These are phyloP conservation scores for Polydrusus pterygomalis DNA, from an alignment of 2,888 invertebrate species.

Conservation along the genomic window DNA sequence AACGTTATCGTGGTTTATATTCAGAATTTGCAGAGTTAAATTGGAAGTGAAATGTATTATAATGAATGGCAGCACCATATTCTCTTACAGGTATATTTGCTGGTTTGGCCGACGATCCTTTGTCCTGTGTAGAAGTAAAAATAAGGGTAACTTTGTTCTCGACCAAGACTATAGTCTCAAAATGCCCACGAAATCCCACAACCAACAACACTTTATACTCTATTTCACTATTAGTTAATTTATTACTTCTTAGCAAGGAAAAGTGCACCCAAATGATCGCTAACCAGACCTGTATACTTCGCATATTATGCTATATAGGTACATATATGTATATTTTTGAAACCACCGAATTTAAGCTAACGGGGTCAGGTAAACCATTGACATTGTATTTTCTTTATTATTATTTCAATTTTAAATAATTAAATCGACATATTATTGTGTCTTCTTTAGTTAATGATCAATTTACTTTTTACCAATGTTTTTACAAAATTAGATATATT, in stretches of 20 bases:
- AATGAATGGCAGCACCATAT: not conserved
- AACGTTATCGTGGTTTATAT: not conserved
- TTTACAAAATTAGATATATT: slow-evolving; percentile 6
- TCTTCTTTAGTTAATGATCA: slow-evolving; percentile 24
- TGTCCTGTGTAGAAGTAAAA: too few species aligned
- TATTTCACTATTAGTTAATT: too few species aligned
- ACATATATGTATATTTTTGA: slow-evolving; percentile 6
- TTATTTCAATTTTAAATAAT: too few species aligned
- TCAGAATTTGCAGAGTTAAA: not conserved
- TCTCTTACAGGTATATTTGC: not conserved
- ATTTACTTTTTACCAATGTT: slow-evolving; percentile 33
- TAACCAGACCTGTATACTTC: not conserved
- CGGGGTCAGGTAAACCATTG: slow-evolving; percentile 13
- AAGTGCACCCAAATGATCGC: too few species aligned
- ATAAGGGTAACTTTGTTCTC: too few species aligned
- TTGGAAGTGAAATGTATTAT: not conserved
- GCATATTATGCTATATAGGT: not conserved
- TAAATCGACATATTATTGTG: not conserved
- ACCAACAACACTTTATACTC: too few species aligned
- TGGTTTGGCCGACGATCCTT: too few species aligned
- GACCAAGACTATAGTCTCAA: too few species aligned
- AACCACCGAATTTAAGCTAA: slow-evolving; percentile 24
- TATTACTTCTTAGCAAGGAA: too few species aligned
- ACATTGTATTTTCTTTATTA: not conserved
- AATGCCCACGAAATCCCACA: too few species aligned